Percentiles rank a stretch among this genome's conserved stretches.
Evolutionary conservation across 2,113 vertebrate species (phyloP).

Genomic region (Microtus ochrogaster): DNA sequence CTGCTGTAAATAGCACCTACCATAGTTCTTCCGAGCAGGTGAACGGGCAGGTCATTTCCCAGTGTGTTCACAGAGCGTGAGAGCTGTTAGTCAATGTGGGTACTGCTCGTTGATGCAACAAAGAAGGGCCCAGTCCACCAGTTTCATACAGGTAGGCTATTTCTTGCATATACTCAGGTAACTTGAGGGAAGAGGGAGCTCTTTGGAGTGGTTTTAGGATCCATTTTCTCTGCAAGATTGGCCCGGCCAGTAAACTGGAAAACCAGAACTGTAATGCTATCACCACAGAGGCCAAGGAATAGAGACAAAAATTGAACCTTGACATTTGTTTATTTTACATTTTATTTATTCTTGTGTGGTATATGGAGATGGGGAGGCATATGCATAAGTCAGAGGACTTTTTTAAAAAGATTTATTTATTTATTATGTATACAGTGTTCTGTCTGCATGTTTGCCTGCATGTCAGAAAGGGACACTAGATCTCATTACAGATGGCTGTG

Average conservation of each 20-base stretch:
- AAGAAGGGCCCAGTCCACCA: not conserved
- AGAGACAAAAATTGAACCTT: not conserved
- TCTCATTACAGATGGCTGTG: too few relatives aligned
- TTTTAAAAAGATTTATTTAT: too few relatives aligned
- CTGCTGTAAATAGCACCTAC: not conserved
- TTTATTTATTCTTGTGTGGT: not conserved
- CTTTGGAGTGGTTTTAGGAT: not conserved
- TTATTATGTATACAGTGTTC: too few relatives aligned
- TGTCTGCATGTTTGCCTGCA: too few relatives aligned
- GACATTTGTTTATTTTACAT: not conserved
- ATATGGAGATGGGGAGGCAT: not conserved
- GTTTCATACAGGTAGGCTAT: not conserved
- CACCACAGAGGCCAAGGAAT: not conserved
- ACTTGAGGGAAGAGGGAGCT: not conserved
- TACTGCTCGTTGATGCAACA: not conserved
- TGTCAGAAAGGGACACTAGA: too few relatives aligned
- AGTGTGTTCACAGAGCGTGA: fast-evolving
- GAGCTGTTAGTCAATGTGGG: not conserved
- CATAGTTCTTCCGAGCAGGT: not conserved
- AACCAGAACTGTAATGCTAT: not conserved
- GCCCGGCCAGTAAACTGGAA: not conserved
- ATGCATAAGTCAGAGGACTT: not conserved
- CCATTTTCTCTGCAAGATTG: not conserved
- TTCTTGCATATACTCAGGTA: not conserved
- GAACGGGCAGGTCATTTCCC: not conserved